phyloP scores from a whole-genome alignment of 2,113 vertebrate genomes.

The Cheirogaleus medius region DNA sequence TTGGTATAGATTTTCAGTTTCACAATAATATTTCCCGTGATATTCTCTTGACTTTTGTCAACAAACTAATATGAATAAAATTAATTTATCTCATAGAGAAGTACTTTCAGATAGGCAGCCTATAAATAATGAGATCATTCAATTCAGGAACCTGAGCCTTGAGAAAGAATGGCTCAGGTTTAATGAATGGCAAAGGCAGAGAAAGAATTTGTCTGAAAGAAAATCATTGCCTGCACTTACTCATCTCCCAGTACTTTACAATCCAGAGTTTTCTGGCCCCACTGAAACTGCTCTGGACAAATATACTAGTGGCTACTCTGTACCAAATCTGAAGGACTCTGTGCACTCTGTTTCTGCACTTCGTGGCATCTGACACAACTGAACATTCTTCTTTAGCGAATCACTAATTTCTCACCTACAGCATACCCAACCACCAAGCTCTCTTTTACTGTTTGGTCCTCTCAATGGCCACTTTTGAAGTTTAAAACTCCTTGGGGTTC shows the following conservation, averaged over 20 bases:
- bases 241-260: neutral
- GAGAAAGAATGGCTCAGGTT: constrained; percentile 17
- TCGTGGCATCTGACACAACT: neutral
- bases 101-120: neutral
- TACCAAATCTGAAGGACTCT: neutral
- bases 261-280: neutral
- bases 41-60: neutral
- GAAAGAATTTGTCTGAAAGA: neutral
- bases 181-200: neutral
- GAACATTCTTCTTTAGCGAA: neutral
- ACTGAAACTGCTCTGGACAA: neutral
- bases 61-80: constrained; percentile 25
- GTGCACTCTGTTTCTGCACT: neutral
- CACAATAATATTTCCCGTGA: neutral
- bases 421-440: neutral
- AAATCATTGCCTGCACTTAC: neutral
- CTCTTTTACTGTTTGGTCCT: neutral
- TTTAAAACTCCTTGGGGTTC: neutral
- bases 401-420: neutral
- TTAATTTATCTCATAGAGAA: neutral
- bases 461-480: neutral
- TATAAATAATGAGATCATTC: neutral
- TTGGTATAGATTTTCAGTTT: neutral
- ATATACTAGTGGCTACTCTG: neutral
- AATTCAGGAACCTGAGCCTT: neutral